These are phyloP conservation scores for Conus ventricosus DNA, from an alignment of 1,140 invertebrate genomes.

Conservation along the genomic window DNA sequence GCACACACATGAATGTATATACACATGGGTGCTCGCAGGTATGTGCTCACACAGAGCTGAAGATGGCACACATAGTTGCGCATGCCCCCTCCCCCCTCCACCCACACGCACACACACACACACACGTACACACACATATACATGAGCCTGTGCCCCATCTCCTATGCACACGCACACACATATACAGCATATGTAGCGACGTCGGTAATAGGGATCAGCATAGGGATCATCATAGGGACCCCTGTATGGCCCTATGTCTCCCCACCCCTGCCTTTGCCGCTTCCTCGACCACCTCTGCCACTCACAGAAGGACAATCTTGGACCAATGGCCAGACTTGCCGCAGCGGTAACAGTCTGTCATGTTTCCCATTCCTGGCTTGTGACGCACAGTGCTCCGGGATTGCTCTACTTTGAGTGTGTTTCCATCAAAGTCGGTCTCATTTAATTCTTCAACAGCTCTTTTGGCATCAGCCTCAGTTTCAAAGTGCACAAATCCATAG, in stretches of 20 bases:
- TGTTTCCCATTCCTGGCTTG: slow-evolving; percentile 94
- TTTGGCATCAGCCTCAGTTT: slow-evolving; percentile 91
- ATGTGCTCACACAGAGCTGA: too few species aligned
- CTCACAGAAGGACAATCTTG: slow-evolving; percentile 86
- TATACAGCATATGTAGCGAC: too few species aligned
- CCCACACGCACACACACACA: too few species aligned
- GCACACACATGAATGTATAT: too few species aligned
- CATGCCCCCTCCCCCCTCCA: too few species aligned
- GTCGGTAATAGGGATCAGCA: slow-evolving; percentile 60
- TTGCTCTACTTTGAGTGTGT: slow-evolving; percentile 92
- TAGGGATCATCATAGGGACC: slow-evolving; percentile 49
- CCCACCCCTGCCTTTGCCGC: slow-evolving; percentile 10
- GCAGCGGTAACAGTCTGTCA: slow-evolving; percentile 95
- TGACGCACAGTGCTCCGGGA: slow-evolving; percentile 92
- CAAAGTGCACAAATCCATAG: slow-evolving; percentile 98
- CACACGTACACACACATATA: too few species aligned
- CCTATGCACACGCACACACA: too few species aligned
- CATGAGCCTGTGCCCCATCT: too few species aligned
- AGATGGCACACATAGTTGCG: too few species aligned
- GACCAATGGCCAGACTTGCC: slow-evolving; percentile 94
- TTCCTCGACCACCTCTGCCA: not conserved
- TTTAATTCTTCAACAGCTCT: slow-evolving; percentile 93
- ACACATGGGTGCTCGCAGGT: too few species aligned
- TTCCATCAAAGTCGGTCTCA: slow-evolving; percentile 89
- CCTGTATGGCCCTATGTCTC: slow-evolving; percentile 37